Conservation (phyloP, 2,888 invertebrate genomes). For the Altica lythri region DNA sequence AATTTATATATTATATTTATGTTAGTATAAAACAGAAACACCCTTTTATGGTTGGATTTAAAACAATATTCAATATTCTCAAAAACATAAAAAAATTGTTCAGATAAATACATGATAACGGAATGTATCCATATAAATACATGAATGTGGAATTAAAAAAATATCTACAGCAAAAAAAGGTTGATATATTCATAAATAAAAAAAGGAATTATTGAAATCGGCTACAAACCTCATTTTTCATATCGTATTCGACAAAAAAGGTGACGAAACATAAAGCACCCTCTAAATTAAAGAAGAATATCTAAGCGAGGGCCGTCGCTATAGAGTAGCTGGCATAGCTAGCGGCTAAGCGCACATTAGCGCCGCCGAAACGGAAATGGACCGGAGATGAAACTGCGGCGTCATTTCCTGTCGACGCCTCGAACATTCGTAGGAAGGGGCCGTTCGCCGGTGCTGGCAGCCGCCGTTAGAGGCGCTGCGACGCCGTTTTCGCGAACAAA, state of each 20-base stretch:
- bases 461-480: conserved; percentile 34
- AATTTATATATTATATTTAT: too few species aligned
- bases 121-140: too few species aligned
- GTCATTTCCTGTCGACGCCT: conserved; percentile 58
- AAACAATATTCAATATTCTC: too few species aligned
- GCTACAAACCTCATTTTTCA: conserved; percentile 18
- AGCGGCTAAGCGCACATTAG: conserved; percentile 55
- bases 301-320: conserved; percentile 8
- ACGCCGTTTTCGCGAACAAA: conserved; percentile 27
- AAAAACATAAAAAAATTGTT: too few species aligned
- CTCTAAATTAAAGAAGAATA: conserved; percentile 22
- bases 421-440: conserved; percentile 20
- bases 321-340: conserved; percentile 8
- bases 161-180: too few species aligned
- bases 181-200: too few species aligned
- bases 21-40: too few species aligned
- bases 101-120: too few species aligned
- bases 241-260: conserved; percentile 12
- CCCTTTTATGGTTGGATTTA: too few species aligned
- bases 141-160: too few species aligned
- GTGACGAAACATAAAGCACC: conserved; percentile 15
- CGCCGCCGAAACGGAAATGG: conserved; percentile 57
- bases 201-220: too few species aligned
- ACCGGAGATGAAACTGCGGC: conserved; percentile 61
- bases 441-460: background rate